A percentile compares a stretch with the other conserved stretches of the same genome.
Conservation (phyloP, 2,888 invertebrate genomes). For the Ectemnius lituratus region DNA sequence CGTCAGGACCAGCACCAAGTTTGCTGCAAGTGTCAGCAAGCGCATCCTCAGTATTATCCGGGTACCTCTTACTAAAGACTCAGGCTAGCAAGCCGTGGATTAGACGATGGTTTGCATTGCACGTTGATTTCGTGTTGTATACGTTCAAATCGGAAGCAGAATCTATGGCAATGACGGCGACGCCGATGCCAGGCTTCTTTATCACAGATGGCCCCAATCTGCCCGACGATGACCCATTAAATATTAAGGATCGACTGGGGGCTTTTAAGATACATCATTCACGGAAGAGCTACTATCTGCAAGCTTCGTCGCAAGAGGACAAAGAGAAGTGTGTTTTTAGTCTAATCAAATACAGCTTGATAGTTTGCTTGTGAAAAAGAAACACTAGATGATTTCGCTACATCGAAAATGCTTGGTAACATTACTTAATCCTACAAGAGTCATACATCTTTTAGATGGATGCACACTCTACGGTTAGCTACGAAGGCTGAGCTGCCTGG, state of each 20-base stretch:
- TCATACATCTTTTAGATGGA: slow-evolving; percentile 75
- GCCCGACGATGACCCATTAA: slow-evolving; percentile 72
- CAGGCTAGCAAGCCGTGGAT: slow-evolving; percentile 79
- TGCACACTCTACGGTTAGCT: slow-evolving; percentile 77
- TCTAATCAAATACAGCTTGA: not conserved
- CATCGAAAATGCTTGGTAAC: not conserved
- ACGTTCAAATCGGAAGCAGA: slow-evolving; percentile 78
- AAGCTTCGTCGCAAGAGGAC: slow-evolving; percentile 78
- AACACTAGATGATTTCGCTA: not conserved
- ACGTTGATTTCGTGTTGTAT: slow-evolving; percentile 81
- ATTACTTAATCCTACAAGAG: not conserved
- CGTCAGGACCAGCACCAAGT: slow-evolving; percentile 73
- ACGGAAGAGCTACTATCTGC: slow-evolving; percentile 79
- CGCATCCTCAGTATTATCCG: slow-evolving; percentile 78
- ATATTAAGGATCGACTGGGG: slow-evolving; percentile 74
- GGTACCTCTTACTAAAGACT: slow-evolving; percentile 79
- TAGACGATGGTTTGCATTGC: slow-evolving; percentile 80
- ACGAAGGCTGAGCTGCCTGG: slow-evolving; percentile 78
- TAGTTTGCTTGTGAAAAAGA: not conserved
- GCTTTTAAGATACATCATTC: slow-evolving; percentile 79
- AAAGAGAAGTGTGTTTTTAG: slow-evolving; percentile 74
- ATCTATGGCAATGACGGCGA: slow-evolving; percentile 79
- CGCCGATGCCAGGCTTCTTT: slow-evolving; percentile 81
- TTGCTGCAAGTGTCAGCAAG: slow-evolving; percentile 79
- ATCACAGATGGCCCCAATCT: slow-evolving; percentile 75